Evolutionary conservation across 2,888 invertebrate species (phyloP).

Genomic region (Dromius quadrimaculatus): DNA sequence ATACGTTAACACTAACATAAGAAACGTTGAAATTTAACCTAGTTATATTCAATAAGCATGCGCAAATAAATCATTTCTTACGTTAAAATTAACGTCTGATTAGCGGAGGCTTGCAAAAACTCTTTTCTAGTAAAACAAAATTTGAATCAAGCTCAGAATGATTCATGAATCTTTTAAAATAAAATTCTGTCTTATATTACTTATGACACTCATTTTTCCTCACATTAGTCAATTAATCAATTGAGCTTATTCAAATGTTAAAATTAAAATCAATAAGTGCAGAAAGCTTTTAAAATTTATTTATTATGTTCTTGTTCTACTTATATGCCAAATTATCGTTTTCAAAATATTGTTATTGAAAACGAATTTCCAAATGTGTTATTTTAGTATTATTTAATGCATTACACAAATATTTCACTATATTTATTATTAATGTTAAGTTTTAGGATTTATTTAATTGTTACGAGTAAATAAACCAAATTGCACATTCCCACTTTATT

Average conservation of each 20-base stretch:
- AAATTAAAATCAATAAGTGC: slow-evolving; percentile 30
- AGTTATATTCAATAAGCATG: no score
- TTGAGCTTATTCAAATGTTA: slow-evolving; percentile 27
- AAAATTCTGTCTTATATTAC: no score
- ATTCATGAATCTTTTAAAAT: no score
- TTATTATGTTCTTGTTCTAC: slow-evolving; percentile 21
- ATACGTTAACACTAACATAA: slow-evolving; percentile 23
- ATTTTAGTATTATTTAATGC: slow-evolving; percentile 38
- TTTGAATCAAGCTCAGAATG: no score
- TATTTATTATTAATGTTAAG: slow-evolving; percentile 47
- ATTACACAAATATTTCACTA: slow-evolving; percentile 42
- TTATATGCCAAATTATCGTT: slow-evolving; percentile 48
- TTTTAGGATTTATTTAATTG: slow-evolving; percentile 38
- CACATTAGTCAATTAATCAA: no score
- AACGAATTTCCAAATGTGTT: slow-evolving; percentile 46
- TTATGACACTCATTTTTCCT: no score
- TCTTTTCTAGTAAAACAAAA: no score
- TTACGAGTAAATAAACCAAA: slow-evolving; percentile 43
- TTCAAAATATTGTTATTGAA: slow-evolving; percentile 41
- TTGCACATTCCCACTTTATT: slow-evolving; percentile 42
- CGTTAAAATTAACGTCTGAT: no score
- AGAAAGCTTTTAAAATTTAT: slow-evolving; percentile 46
- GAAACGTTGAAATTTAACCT: no score
- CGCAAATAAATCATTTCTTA: no score
- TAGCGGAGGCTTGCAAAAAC: no score